Evolutionary conservation across 2,797 vertebrate species (phyloP), one percentile per base, ranked within the genome.

Genomic region (Orientallactaga sibirica): DNA sequence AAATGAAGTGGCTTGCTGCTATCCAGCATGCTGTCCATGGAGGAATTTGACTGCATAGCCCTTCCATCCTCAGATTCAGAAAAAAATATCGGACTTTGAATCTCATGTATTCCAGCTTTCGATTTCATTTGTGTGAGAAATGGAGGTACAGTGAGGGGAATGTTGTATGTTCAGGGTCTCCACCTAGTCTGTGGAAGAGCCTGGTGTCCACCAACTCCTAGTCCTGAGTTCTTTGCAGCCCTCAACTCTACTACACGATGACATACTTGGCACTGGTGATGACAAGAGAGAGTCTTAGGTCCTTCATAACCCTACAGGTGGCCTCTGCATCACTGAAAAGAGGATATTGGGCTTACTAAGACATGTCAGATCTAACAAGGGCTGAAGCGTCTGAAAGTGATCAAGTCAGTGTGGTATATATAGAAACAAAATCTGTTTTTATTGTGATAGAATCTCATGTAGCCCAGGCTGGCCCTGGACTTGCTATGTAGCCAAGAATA

Each of bases 31-130:
- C n/a, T 87, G 58, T 81, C 89, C 27, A 37, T 37, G 64, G 73
- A n/a, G 22, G 66, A 85, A 90, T 71, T n/a, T 70, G 64, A 73
- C 22, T 61, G 22, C 24, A 29, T 74, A 43, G 66, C 41, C 66
- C 73, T 89, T 86, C 61, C 55, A 66, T 85, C 76, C 75, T 92
- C 81, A 92, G 89, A 86, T 78, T 92, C 74, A 95, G 74, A 90
- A 95, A 86, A 81, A 86, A 81, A 55, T 87, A 52, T 64, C 91
- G 70, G 33, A 71, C 55, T 33, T 88, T 79, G 71, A 29, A 94
- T 24, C 58, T 94, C 71, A 78, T 58, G 70, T 87, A 75, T 41
- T 87, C 76, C 62, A 93, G 67, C 4, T 16, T 33, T 41, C 14
- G 62, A 55, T 80, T 90, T 95, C 88, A 93, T n/a, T 94, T 82